Evolutionary conservation across 2,113 vertebrate genomes (phyloP), one percentile per base, ranked within the genome.

Genomic region (Podarcis cretensis): DNA sequence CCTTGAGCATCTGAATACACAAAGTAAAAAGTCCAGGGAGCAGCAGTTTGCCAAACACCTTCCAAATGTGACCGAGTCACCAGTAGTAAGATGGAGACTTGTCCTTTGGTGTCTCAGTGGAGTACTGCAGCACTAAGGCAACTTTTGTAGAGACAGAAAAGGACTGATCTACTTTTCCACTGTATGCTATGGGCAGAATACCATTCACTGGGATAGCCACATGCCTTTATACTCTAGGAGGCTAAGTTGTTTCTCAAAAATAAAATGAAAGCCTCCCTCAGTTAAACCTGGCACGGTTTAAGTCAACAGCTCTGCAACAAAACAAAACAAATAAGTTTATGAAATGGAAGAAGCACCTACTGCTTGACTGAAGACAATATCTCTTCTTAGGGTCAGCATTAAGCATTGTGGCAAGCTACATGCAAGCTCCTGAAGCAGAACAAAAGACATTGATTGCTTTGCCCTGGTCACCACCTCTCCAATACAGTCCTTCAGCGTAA

Each of bases 291-390:
- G 68, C 65, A 88, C 30, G 13, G 57, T 63, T 87, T 81, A 81
- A 59, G 27, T 40, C 4, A 30, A 59, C 21, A 40, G 18, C 57
- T 74, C 54, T 81, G 25, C 8, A 37, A 74, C n/a, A 57, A 74
- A 37, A 59, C 23, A 80, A 59, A 21, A 3, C 3, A 76, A 30
- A 30, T 66, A 7, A 48, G 43, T 59, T 1, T 6, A 32, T 88
- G 81, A 74, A 92, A 93, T 83, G 89, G 30, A 80, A 89, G 88
- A 91, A 84, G 71, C 86, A 97, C 98, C 93, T 97, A 99, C 99
- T 87, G 98, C 99, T 97, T 99, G 98, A 94, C 98, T 99, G 94
- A 99, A 99, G 95, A 99, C 98, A 3, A 98, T 94, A 40, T 99
- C 99, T 93, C 98, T 97, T 88, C 99, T 97, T 69, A 99, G 97